These are phyloP conservation scores for Protodeltote pygarga DNA, from an alignment of 2,888 invertebrate species.

Conservation along the genomic window DNA sequence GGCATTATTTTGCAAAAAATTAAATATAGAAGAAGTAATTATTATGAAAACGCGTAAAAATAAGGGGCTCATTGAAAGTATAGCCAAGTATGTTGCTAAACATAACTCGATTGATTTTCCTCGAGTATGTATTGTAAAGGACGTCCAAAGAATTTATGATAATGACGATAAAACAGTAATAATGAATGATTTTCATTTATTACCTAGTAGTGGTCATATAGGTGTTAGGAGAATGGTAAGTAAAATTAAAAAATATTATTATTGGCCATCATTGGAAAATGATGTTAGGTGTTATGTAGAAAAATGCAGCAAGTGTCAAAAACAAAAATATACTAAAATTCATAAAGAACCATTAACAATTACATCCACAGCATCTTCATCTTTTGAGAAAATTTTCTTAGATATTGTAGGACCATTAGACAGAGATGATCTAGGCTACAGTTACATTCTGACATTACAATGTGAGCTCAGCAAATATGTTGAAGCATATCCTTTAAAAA, in stretches of 20 bases:
- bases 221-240: slow-evolving; percentile 2
- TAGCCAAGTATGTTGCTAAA: too few species aligned
- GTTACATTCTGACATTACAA: background rate
- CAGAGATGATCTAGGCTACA: background rate
- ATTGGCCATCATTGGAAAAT: slow-evolving; percentile 1
- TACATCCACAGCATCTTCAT: background rate
- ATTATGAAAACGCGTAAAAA: too few species aligned
- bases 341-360: slow-evolving; percentile 14
- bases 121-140: too few species aligned
- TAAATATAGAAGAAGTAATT: too few species aligned
- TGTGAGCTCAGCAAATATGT: slow-evolving; percentile 2
- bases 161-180: too few species aligned
- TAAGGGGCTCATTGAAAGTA: too few species aligned
- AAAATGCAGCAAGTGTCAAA: background rate
- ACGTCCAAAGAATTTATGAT: too few species aligned
- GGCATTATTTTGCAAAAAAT: too few species aligned
- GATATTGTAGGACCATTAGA: background rate
- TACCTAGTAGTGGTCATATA: slow-evolving; percentile 3
- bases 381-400: slow-evolving; percentile 7
- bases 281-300: slow-evolving; percentile 1
- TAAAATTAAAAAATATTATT: slow-evolving; percentile 1
- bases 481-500: slow-evolving; percentile 11
- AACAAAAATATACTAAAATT: background rate
- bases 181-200: slow-evolving; percentile 1
- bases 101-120: too few species aligned